Evolutionary conservation across 2,113 vertebrate species (phyloP).

Genomic region (Philantomba maxwellii): DNA sequence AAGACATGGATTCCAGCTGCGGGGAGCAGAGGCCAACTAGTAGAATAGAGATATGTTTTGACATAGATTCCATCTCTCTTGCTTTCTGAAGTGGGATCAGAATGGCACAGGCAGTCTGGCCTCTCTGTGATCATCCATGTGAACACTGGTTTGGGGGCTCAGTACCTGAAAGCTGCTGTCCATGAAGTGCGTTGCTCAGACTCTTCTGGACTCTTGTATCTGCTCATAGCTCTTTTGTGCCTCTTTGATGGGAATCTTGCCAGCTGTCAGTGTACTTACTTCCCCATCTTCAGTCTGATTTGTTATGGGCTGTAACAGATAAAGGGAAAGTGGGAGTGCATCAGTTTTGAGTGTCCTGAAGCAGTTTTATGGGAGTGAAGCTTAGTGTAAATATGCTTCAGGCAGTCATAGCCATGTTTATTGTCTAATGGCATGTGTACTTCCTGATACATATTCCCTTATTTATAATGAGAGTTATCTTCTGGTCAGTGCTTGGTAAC

Average conservation of each 20-base stretch:
- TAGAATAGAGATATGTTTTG: neutral
- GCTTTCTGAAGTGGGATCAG: neutral
- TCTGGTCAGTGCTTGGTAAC: neutral
- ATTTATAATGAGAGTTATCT: neutral
- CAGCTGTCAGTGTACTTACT: neutral
- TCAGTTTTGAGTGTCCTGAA: neutral
- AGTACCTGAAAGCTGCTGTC: neutral
- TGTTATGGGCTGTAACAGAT: neutral
- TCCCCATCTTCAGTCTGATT: neutral
- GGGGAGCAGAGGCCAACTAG: neutral
- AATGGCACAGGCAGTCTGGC: accelerated
- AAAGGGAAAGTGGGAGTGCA: neutral
- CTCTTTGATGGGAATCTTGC: neutral
- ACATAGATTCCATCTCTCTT: neutral
- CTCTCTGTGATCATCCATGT: neutral
- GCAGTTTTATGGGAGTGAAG: neutral
- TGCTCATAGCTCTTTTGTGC: neutral
- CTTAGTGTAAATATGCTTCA: neutral
- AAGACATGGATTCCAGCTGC: neutral
- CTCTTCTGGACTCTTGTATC: neutral
- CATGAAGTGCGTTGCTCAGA: accelerated
- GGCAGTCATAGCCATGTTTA: neutral
- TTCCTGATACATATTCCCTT: neutral
- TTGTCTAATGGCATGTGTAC: neutral
- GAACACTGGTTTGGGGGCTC: neutral